Percentiles rank a stretch among this genome's conserved stretches.
phyloP scores from a whole-genome alignment of 2,797 vertebrate species.

The Tinamus major region DNA sequence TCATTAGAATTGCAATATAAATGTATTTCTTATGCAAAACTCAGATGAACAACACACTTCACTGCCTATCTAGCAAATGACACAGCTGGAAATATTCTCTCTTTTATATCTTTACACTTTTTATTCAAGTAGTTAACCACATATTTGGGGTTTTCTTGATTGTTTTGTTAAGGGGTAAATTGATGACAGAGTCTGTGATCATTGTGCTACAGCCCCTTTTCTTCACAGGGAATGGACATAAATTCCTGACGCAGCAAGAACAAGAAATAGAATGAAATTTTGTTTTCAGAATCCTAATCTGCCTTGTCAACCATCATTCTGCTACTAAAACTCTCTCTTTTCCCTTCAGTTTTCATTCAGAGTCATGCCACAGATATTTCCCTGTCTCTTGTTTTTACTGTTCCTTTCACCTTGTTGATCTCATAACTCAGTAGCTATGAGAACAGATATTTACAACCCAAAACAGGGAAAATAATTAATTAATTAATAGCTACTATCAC shows the following conservation, averaged over 20 bases:
- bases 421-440: neutral
- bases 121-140: constrained; percentile 37
- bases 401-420: constrained; percentile 14
- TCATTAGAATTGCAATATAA: constrained; percentile 69
- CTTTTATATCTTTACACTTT: constrained; percentile 39
- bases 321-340: neutral
- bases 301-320: constrained; percentile 18
- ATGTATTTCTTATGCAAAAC: constrained; percentile 67
- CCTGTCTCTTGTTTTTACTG: neutral
- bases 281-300: constrained; percentile 1
- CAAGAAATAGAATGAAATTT: neutral
- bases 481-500: neutral
- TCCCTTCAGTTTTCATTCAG: neutral
- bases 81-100: constrained; percentile 58
- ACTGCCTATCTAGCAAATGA: constrained; percentile 43
- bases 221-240: neutral
- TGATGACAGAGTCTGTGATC: constrained; percentile 4
- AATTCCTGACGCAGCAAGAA: constrained; percentile 8
- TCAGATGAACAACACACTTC: constrained; percentile 59
- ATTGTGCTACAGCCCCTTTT: neutral
- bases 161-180: constrained; percentile 11
- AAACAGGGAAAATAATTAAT: neutral
- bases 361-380: neutral
- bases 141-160: constrained; percentile 56
- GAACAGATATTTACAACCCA: neutral